Evolutionary conservation across 2,797 vertebrate genomes (phyloP), one percentile per base, ranked within the genome.

Genomic region (Gymnothorax reevesii): DNA sequence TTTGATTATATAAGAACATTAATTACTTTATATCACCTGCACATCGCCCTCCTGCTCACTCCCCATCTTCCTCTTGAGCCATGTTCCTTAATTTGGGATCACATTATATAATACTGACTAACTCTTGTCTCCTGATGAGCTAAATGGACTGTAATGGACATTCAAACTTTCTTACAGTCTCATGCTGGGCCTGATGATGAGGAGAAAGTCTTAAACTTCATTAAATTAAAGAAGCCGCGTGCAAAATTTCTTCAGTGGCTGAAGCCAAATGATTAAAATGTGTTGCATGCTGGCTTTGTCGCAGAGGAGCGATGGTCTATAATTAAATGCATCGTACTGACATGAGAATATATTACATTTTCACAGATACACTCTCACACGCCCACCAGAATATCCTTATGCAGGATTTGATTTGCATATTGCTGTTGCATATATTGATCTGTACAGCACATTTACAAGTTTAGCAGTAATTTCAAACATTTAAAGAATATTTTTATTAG

Each of bases 111-210:
- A 25, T n/a, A 66, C 7, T 66, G 62, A 66, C 62, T n/a, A 66
- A 66, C 20, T 66, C 20, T 20, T 66, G 62, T n/a, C 20, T n/a
- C 62, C 62, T 5, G 62, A 66, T 66, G 62, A 66, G 62, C 22
- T 66, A 64, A 64, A 64, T 64, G 62, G 62, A 17, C 62, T 66
- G 62, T 66, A 66, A 66, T 66, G 62, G 62, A n/a, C 62, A 66
- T n/a, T 20, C 22, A 66, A n/a, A 66, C 62, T 66, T 66, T 66
- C 62, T 66, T 15, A n/a, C 2, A 8, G 6, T 66, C 62, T 66
- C 62, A 64, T 1, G 3, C 62, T 64, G 62, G 20, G 62, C 6
- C 62, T n/a, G 62, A n/a, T 66, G 62, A n/a, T 66, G 20, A 66
- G n/a, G n/a, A 66, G 20, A 22, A 64, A 1, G 9, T 66, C 62